Evolutionary conservation across 2,797 vertebrate species (phyloP).

Genomic region (Pseudocheirus occidentalis): DNA sequence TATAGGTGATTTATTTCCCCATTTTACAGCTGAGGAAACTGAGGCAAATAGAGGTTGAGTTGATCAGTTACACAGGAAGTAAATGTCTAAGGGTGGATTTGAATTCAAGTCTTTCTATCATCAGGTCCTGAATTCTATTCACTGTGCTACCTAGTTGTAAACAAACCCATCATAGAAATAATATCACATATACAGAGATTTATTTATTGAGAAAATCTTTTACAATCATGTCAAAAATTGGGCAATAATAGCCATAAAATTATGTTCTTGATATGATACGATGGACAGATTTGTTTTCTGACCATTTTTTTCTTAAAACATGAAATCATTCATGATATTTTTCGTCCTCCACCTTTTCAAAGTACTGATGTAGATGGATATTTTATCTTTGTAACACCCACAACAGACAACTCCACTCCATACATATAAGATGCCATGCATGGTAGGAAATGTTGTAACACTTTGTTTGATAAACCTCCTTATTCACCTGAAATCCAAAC

Average conservation of each 20-base stretch:
- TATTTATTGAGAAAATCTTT: neutral
- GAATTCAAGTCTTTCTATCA: neutral
- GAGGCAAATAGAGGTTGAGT: neutral
- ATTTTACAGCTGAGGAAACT: neutral
- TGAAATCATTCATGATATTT: neutral
- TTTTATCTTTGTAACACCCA: neutral
- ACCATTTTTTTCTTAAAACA: neutral
- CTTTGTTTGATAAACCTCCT: neutral
- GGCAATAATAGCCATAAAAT: neutral
- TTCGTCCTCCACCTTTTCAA: neutral
- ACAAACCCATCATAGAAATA: neutral
- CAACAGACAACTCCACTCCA: neutral
- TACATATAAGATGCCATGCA: neutral
- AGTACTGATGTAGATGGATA: neutral
- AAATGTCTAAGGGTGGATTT: neutral
- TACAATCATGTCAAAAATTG: neutral
- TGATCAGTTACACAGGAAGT: neutral
- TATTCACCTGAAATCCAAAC: neutral
- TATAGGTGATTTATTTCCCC: neutral
- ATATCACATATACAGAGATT: neutral
- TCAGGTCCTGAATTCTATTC: too few species aligned
- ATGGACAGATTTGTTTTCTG: too few species aligned
- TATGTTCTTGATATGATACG: neutral
- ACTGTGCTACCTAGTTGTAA: neutral
- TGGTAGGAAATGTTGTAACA: neutral